Base-by-base conservation (phyloP, 1,140 invertebrate genomes). In the Orius insidiosus region DNA sequence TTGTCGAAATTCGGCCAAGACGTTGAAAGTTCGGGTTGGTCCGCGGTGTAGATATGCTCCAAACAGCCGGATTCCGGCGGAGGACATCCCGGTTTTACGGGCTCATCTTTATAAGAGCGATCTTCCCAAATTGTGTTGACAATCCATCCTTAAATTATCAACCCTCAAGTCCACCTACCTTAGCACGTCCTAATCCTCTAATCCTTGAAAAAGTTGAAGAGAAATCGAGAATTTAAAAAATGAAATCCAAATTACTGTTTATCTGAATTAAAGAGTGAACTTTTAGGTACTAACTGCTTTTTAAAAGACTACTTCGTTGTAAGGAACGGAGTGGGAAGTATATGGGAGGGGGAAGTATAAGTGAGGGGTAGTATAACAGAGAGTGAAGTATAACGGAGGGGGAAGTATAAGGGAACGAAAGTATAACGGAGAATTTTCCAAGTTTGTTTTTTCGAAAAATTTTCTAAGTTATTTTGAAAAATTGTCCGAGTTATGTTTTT, bases 111-210 rank as follows among this genome's bases (percentile, higher is more conserved):
- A 5, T 61, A 60, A 24, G 53, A 58, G 44, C 31, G 49, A 46
- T 58, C 57, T 53, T 74, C 71, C 46, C 64, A 58, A 38, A 72
- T 37, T 39, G 60, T 58, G 24, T 62, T 60, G 5, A 72, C 59
- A 47, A 51, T 78, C 72, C 1, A 84, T 64, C 41, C 78, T 63
- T 55, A 83, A 82, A 0, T 79, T 80, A 54, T 76, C 72, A 0
- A 76, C 74, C 1, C 78, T 79, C 52, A 65, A 63, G 7, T 75
- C 62, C 2, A 82, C 48, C 79, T 79, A 73, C 1, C 48, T 55
- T 48, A 71, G 59, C 3, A 67, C 70, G 13, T 68, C 60, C n/a
- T 68, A 38, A 8, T 13, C 14, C 13, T 6, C 36, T 8, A 6
- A 5, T 38, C 36, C 6, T 6, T 13, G 6, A n/a, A 7, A 13